phyloP scores from a whole-genome alignment of 2,888 invertebrate genomes.

The Tuta absoluta region DNA sequence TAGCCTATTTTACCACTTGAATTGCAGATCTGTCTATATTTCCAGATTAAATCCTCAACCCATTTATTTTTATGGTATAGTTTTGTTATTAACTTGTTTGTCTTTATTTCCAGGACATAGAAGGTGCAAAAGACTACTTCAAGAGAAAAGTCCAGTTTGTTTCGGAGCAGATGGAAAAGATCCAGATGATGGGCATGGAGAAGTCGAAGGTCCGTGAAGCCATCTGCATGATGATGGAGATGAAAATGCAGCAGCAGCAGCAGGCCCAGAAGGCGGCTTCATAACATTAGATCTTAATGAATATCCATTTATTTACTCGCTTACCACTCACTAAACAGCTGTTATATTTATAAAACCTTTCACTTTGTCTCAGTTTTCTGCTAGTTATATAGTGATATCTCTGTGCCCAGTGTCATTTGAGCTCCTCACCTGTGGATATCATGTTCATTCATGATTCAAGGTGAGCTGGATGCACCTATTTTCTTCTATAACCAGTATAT shows the following conservation, averaged over 20 bases:
- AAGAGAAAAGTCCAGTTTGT: conserved; percentile 94
- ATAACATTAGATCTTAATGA: conserved; percentile 49
- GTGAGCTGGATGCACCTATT: too few relatives aligned
- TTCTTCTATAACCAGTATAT: too few relatives aligned
- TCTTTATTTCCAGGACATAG: conserved; percentile 81
- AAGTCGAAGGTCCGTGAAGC: conserved; percentile 91
- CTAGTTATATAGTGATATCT: too few relatives aligned
- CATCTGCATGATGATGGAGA: conserved; percentile 88
- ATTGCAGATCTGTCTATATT: too few relatives aligned
- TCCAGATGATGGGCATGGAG: conserved; percentile 90
- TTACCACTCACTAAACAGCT: neutral
- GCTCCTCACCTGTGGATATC: too few relatives aligned
- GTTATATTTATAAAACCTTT: neutral
- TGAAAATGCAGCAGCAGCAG: conserved; percentile 83
- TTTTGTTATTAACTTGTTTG: conserved; percentile 15
- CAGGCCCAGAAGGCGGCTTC: conserved; percentile 67
- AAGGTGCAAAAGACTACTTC: conserved; percentile 94
- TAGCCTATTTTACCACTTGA: too few relatives aligned
- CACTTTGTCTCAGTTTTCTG: too few relatives aligned
- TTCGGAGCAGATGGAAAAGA: conserved; percentile 96
- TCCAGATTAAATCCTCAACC: too few relatives aligned
- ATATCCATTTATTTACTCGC: neutral
- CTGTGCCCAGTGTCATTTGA: too few relatives aligned
- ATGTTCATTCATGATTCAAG: too few relatives aligned
- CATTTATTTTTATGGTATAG: neutral